Evolutionary conservation across 2,797 vertebrate species (phyloP).

Genomic region (Urosaurus nigricauda): DNA sequence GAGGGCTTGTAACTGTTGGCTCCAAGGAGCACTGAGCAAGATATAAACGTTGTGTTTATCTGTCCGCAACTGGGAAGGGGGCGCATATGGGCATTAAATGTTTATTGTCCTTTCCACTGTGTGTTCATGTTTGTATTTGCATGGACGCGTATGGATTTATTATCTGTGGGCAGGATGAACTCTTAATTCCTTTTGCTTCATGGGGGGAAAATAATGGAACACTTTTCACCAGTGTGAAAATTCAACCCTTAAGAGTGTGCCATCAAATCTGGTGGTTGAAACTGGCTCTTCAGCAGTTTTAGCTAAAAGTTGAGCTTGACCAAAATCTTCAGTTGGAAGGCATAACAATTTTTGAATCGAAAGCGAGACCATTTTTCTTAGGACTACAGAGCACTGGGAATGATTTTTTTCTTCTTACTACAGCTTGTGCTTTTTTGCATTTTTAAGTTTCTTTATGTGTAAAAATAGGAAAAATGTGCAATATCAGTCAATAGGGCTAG

Average conservation of each 20-base stretch:
- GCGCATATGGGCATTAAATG: slow-evolving; percentile 16
- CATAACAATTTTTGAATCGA: neutral
- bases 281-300: slow-evolving; percentile 54
- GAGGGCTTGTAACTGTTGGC: slow-evolving; percentile 15
- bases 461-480: neutral
- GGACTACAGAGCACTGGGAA: slow-evolving; percentile 14
- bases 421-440: slow-evolving; percentile 7
- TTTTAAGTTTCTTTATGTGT: neutral
- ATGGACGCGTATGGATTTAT: neutral
- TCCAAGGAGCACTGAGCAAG: slow-evolving; percentile 1
- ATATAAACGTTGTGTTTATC: slow-evolving; percentile 30
- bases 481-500: neutral
- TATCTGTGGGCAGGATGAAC: slow-evolving; percentile 9
- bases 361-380: slow-evolving; percentile 3
- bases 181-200: neutral
- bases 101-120: slow-evolving; percentile 4
- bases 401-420: neutral
- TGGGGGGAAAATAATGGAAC: neutral
- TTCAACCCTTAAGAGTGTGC: neutral
- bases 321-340: slow-evolving; percentile 47
- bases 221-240: slow-evolving; percentile 50
- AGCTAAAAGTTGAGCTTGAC: slow-evolving; percentile 44
- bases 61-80: slow-evolving; percentile 39
- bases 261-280: slow-evolving; percentile 17
- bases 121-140: slow-evolving; percentile 45